Evolutionary conservation across 2,797 vertebrate genomes (phyloP), one percentile per base, ranked within the genome.

Genomic region (Oreochromis grahami): DNA sequence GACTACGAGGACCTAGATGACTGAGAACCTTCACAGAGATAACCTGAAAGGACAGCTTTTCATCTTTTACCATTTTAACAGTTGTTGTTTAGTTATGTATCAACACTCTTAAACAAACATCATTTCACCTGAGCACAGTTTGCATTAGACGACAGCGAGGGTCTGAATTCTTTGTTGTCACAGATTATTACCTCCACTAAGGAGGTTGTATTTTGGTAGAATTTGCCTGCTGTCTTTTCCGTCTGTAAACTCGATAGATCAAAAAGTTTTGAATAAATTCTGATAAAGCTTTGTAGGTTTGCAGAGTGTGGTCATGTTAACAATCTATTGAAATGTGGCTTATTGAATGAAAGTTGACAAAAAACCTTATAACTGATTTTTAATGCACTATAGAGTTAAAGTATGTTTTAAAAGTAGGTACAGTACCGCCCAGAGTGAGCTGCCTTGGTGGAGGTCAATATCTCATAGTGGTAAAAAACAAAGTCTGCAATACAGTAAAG

Each of bases 361-460:
- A 38, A 60, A 17, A 0, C 11, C 34, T 63, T 21, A 63, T 21
- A 12, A 63, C 1, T 5, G 34, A 38, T 63, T 63, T 63, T 38
- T 65, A 65, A 34, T 3, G 34, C 19, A 38, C 60, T 65, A 8
- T 5, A 65, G 32, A 21, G 19, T 38, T 65, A 38, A 1, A 38
- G 36, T 1, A 2, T 21, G 60, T 63, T 38, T 38, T 38, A 38
- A n/a, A 63, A 36, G 19, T 63, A 36, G 19, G 10, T 38, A n/a
- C 58, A 2, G 19, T n/a, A 0, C 58, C 3, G 19, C 32, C 34
- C 19, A 63, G 19, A 1, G 19, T 11, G 0, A 63, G 58, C 19
- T 63, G 32, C 3, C 14, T 58, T 32, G 26, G 26, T 29, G 8
- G 1, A 56, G 55, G 55, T 58, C 26, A 9, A 55, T 24, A 7